phyloP scores from a whole-genome alignment of 2,113 vertebrate species.

The Alaudala cheleensis region DNA sequence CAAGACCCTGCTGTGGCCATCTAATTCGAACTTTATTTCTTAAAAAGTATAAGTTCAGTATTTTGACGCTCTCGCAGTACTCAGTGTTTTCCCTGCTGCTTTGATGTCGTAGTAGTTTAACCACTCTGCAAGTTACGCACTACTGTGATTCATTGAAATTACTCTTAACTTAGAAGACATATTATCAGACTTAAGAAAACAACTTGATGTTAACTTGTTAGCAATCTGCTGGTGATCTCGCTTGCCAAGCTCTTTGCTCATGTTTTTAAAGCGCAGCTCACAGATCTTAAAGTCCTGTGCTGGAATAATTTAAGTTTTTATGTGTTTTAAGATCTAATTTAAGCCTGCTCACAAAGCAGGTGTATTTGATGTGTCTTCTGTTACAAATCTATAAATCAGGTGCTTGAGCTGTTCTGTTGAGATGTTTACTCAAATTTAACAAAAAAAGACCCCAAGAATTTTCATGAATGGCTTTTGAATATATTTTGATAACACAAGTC shows the following conservation, averaged over 20 bases:
- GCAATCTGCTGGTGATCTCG: neutral
- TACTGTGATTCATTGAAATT: neutral
- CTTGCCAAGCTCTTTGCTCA: fast-evolving
- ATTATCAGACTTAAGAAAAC: neutral
- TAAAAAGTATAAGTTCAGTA: fast-evolving
- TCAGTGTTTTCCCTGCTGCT: neutral
- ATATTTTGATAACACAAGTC: neutral
- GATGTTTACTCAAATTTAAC: neutral
- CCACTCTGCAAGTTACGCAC: fast-evolving
- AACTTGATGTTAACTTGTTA: neutral
- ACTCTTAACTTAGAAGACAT: neutral
- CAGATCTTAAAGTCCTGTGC: neutral
- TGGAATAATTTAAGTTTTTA: neutral
- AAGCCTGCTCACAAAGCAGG: neutral
- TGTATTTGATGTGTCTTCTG: neutral
- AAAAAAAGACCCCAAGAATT: neutral
- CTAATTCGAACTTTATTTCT: neutral
- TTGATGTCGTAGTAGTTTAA: neutral
- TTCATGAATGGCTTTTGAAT: neutral
- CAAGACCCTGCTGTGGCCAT: fast-evolving
- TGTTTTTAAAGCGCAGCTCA: fast-evolving
- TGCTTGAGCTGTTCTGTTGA: neutral
- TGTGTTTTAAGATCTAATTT: neutral
- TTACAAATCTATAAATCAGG: neutral
- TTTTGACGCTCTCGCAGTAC: neutral